Percentiles rank a stretch among this genome's conserved stretches.
phyloP scores from a whole-genome alignment of 2,888 invertebrate species.

The Meliscaeva auricollis region DNA sequence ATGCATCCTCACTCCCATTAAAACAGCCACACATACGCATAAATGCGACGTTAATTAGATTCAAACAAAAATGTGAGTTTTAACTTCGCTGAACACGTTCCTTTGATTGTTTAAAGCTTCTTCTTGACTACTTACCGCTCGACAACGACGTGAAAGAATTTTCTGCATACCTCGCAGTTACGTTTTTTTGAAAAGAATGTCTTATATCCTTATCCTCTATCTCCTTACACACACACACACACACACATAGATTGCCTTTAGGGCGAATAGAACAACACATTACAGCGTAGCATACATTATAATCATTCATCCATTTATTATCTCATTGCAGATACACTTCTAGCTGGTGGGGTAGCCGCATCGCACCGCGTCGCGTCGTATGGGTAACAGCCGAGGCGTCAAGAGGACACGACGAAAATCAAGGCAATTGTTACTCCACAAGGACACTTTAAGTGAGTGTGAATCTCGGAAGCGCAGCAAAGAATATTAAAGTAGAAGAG shows the following conservation, averaged over 20 bases:
- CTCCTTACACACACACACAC: conserved; percentile 15
- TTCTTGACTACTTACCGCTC: conserved; percentile 20
- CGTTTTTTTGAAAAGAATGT: conserved; percentile 19
- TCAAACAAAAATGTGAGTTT: conserved; percentile 70
- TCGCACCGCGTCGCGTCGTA: conserved; percentile 15
- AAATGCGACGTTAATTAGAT: conserved; percentile 78
- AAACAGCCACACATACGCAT: conserved; percentile 77
- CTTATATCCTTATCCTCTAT: conserved; percentile 48
- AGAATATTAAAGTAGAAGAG: conserved; percentile 63
- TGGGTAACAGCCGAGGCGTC: conserved; percentile 46
- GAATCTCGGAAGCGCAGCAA: conserved; percentile 64
- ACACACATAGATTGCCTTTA: conserved; percentile 14
- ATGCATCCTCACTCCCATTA: conserved; percentile 62
- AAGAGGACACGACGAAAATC: conserved; percentile 65
- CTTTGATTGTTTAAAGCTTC: conserved; percentile 78
- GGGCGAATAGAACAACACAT: conserved; percentile 63
- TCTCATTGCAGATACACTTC: conserved; percentile 78
- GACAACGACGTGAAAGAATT: conserved; percentile 21
- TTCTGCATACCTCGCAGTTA: conserved; percentile 44
- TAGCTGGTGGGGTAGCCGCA: conserved; percentile 33
- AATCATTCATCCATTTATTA: conserved; percentile 74
- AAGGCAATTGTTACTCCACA: conserved; percentile 73
- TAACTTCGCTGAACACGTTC: conserved; percentile 76
- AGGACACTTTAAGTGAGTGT: conserved; percentile 74
- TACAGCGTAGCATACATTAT: conserved; percentile 72